Evolutionary conservation across 2,888 invertebrate species (phyloP), one percentile per base, ranked within the genome.

Genomic region (Petrolisthes manimaculis): DNA sequence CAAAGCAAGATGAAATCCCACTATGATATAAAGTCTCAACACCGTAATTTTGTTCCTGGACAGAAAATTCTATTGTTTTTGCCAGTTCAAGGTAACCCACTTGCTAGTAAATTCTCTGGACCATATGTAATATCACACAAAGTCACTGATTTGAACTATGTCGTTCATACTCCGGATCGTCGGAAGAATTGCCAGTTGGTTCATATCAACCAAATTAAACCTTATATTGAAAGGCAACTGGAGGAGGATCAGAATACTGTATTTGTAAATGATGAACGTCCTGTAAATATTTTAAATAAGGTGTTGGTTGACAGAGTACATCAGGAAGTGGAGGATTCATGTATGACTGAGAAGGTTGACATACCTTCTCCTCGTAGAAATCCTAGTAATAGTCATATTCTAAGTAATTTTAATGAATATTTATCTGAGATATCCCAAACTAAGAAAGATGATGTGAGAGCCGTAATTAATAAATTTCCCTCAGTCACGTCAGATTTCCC

Each of bases 161-260:
- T 83, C n/a, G 53, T 69, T 71, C 51, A 14, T 4, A 83, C 83
- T 37, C 83, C 71, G 9, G 37, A 83, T 53, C 53, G 55, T 0
- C 54, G 71, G 4, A 83, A 74, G 8, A 6, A 37, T 53, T 51
- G 51, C 18, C 14, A 71, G n/a, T n/a, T 74, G 9, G 74, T 74
- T n/a, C 83, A 74, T 51, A 55, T 83, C 12, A 83, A 83, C 37
- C 51, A 67, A 6, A 21, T 83, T 4, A 71, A 74, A 71, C 9
- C 55, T 21, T 74, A 56, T 14, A 5, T 71, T 71, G 71, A n/a
- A 71, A 14, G 71, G 21, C 4, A 71, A n/a, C 71, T n/a, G 21
- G 8, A 71, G 71, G 21, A 71, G 71, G 21, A 21, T 71, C 21
- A 14, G 14, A 14, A n/a, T 71, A n/a, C n/a, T 71, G n/a, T 6